phyloP scores from a whole-genome alignment of 2,113 vertebrate species.

The Perccottus glenii region DNA sequence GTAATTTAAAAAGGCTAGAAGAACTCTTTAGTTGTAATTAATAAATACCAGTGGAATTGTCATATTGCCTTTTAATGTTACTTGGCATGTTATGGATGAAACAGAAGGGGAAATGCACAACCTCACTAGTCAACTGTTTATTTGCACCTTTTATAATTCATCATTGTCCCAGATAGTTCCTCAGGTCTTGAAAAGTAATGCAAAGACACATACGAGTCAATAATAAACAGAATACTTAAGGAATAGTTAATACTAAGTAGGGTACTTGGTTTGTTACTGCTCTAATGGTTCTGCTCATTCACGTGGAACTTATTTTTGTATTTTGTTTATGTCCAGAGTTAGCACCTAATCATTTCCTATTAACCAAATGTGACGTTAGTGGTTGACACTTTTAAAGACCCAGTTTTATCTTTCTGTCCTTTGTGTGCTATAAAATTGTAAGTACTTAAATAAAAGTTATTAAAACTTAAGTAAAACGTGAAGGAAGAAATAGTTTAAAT shows the following conservation, averaged over 20 bases:
- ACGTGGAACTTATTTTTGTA: not conserved
- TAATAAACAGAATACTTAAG: not conserved
- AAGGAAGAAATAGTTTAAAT: slow-evolving; percentile 5
- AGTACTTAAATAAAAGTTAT: slow-evolving; percentile 18
- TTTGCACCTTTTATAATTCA: not conserved
- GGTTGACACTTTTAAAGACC: not conserved
- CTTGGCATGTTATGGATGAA: too few species aligned
- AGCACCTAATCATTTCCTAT: not conserved
- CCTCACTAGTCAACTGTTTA: not conserved
- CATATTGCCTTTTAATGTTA: too few species aligned
- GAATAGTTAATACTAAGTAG: not conserved
- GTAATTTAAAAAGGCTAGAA: slow-evolving; percentile 5
- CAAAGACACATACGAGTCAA: too few species aligned
- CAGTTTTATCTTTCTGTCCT: not conserved
- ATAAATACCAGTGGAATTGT: slow-evolving; percentile 11
- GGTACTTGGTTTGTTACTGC: not conserved
- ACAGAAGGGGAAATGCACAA: not conserved
- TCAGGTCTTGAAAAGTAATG: not conserved
- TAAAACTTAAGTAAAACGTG: not conserved
- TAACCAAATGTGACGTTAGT: not conserved
- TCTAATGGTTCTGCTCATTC: too few species aligned
- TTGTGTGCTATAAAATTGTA: slow-evolving; percentile 18
- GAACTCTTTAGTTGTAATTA: not conserved
- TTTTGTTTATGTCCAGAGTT: slow-evolving; percentile 1
- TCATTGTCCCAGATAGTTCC: not conserved